Percentiles rank a stretch among this genome's conserved stretches.
Conservation (phyloP, 1,140 invertebrate genomes). For the Drosophila biarmipes region DNA sequence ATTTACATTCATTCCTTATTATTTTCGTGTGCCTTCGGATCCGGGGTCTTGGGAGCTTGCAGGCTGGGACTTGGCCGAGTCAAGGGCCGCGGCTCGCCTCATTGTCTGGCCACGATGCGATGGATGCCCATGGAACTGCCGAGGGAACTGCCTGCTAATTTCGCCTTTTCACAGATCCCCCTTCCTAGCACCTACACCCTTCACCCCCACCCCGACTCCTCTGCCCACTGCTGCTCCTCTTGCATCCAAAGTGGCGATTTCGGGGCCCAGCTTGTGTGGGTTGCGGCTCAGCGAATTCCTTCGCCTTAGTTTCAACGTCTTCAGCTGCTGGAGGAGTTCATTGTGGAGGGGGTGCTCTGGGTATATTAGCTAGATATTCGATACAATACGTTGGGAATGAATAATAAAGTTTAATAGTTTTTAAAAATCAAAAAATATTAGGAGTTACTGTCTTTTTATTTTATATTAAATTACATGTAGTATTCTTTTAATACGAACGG, state of each 20-base stretch:
- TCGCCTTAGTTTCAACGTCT: conserved; percentile 12
- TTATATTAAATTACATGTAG: no score
- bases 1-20: conserved; percentile 73
- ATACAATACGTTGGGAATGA: background rate
- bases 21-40: conserved; percentile 24
- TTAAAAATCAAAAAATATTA: background rate
- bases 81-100: conserved; percentile 75
- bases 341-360: background rate
- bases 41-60: conserved; percentile 2
- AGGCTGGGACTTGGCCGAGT: conserved; percentile 30
- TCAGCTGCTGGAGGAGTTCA: conserved; percentile 9
- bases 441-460: no score
- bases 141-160: conserved; percentile 67
- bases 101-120: conserved; percentile 73
- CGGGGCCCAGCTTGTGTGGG: conserved; percentile 53
- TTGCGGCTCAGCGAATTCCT: conserved; percentile 45
- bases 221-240: conserved; percentile 27
- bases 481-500: no score
- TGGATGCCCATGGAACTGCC: conserved; percentile 1
- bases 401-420: background rate
- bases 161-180: conserved; percentile 74
- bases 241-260: conserved; percentile 38
- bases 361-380: background rate
- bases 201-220: background rate
- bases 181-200: background rate